These are phyloP conservation scores for Palloptera scutellata DNA, from an alignment of 2,888 invertebrate genomes.

Conservation along the genomic window DNA sequence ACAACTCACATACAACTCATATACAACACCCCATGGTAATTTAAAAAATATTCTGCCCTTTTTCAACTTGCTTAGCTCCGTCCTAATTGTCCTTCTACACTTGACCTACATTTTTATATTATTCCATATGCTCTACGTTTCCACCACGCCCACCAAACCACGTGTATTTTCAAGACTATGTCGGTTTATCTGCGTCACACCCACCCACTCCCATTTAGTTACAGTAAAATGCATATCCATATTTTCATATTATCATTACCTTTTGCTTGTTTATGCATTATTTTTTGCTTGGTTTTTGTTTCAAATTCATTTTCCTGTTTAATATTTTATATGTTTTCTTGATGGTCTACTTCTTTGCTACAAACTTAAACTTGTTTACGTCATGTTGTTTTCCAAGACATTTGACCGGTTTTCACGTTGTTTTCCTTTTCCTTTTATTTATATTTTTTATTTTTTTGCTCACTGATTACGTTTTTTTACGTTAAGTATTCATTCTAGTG, in stretches of 20 bases:
- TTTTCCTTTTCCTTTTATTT: conserved; percentile 14
- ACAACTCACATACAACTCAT: too few relatives aligned
- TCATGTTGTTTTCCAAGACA: conserved; percentile 44
- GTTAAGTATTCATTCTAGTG: neutral
- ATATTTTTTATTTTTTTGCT: neutral
- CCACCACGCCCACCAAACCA: neutral
- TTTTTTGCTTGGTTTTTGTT: neutral
- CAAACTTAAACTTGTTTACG: conserved; percentile 49
- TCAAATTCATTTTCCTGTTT: neutral
- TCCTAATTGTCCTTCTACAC: conserved; percentile 6
- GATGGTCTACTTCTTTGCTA: neutral
- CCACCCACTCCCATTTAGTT: neutral
- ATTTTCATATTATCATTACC: conserved; percentile 15
- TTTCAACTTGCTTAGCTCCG: neutral
- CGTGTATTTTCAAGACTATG: conserved; percentile 20
- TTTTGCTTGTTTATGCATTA: conserved; percentile 19
- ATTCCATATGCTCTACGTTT: neutral
- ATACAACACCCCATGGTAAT: too few relatives aligned
- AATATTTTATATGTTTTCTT: conserved; percentile 1
- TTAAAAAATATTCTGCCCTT: neutral
- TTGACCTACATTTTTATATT: conserved; percentile 6
- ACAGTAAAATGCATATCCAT: conserved; percentile 12
- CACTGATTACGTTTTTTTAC: neutral
- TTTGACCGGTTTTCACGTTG: conserved; percentile 29
- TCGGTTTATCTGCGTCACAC: too few relatives aligned